Base-by-base conservation (phyloP, 2,888 invertebrate species). In the Thyatira batis region DNA sequence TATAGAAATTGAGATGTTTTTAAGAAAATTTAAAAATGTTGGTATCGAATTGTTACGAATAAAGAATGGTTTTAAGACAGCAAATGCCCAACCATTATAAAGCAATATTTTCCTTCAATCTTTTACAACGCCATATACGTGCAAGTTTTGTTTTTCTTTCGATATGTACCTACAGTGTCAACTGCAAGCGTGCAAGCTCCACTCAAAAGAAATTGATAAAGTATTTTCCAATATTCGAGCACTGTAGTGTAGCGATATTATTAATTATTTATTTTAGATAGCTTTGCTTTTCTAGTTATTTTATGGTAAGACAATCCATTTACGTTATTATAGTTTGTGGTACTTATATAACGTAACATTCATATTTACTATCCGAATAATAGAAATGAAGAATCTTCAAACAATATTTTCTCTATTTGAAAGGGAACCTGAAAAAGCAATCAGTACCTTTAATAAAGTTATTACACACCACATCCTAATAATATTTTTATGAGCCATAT, bases 141-240 rank as follows among this genome's bases (percentile, higher is more conserved):
- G 67, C 52, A 63, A n/a, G n/a, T 63, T 67, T 53, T 63, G 58
- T 58, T 61, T 65, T 63, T 55, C 55, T 65, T 63, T 67, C 57
- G 58, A 25, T 13, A 20, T 23, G 53, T 20, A 30, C n/a, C n/a
- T n/a, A n/a, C 49, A 43, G 51, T 58, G 53, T 60, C 44, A 54
- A 48, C 51, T 50, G 25, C 49, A 54, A 60, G 57, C 50, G 51
- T 58, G 43, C 43, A 51, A 25, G 25, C 27, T 45, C 25, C 23
- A 39, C 39, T 48, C 20, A 27, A 46, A 27, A 17, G 27, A 27
- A 48, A 28, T 48, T 28, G 28, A 20, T 48, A 25, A 28, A 48
- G 8, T 46, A 46, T 46, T 48, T 48, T 48, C 48, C 8, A 39
- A 39, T 17, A 33, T 6, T 13, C 5, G 33, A 33, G 13, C 33